Conservation (phyloP, 2,113 vertebrate species). For the Oncorhynchus kisutch region DNA sequence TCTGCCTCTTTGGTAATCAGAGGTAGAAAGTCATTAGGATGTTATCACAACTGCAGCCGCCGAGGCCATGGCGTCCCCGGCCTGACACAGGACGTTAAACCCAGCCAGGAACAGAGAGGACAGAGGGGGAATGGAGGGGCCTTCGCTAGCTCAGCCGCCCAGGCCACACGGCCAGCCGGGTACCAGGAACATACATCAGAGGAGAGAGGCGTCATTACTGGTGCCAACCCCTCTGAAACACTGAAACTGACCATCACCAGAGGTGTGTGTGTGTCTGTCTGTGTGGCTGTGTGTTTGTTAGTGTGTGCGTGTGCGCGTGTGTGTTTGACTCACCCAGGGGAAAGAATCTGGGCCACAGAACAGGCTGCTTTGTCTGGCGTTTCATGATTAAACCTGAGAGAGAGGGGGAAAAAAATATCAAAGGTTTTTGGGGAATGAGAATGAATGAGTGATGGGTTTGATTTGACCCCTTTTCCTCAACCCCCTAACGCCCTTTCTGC, state of each 20-base stretch:
- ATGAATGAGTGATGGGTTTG: neutral
- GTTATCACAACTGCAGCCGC: constrained; percentile 71
- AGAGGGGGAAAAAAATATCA: neutral
- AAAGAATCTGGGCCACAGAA: no score
- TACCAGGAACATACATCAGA: constrained; percentile 10
- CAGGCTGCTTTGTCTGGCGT: neutral
- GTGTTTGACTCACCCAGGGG: neutral
- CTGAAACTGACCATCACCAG: constrained; percentile 1
- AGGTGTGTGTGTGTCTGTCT: neutral
- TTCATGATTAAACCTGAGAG: neutral
- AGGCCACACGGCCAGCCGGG: neutral
- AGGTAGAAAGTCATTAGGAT: constrained; percentile 70
- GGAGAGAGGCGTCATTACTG: constrained; percentile 52
- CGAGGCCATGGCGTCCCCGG: neutral
- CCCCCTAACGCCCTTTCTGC: neutral
- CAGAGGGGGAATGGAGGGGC: neutral
- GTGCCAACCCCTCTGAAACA: constrained; percentile 25
- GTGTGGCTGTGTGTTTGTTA: neutral
- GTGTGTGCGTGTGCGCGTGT: neutral
- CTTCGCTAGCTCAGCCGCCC: neutral
- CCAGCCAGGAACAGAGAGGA: neutral
- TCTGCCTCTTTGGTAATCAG: constrained; percentile 69
- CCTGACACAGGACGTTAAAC: neutral
- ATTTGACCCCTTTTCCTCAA: neutral
- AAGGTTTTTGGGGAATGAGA: neutral